phyloP scores from a whole-genome alignment of 2,113 vertebrate genomes.

The Vidua macroura region DNA sequence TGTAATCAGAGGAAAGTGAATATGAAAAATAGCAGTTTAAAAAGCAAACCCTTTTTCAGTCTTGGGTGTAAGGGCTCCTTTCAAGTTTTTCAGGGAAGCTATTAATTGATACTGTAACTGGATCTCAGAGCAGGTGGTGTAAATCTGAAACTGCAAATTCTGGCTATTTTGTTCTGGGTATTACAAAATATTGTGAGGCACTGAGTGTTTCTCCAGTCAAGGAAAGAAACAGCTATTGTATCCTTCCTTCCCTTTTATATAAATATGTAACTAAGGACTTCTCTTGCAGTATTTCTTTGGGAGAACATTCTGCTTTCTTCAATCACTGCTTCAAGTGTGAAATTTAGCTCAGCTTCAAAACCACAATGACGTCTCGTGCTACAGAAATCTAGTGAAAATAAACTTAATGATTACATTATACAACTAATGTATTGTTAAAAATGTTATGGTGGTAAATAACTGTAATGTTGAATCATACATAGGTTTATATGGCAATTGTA shows the following conservation, averaged over 20 bases:
- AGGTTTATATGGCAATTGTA: background rate
- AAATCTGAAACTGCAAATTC: background rate
- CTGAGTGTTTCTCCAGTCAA: background rate
- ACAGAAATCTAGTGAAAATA: background rate
- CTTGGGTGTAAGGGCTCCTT: background rate
- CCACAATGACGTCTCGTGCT: background rate
- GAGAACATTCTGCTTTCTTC: slow-evolving; percentile 22
- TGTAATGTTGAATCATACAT: background rate
- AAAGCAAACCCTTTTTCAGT: background rate
- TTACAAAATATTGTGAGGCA: slow-evolving; percentile 16
- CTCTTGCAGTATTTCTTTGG: background rate
- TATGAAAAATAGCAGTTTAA: background rate
- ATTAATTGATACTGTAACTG: background rate
- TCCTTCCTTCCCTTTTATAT: background rate
- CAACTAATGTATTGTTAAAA: background rate
- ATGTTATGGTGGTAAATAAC: background rate
- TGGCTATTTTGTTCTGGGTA: background rate
- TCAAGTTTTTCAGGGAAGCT: background rate
- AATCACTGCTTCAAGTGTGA: background rate
- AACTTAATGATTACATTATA: background rate
- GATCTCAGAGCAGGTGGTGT: background rate
- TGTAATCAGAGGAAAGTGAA: background rate
- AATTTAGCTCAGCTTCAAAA: slow-evolving; percentile 7
- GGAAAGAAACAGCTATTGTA: slow-evolving; percentile 3
- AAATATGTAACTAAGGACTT: background rate